These are phyloP conservation scores for Eupithecia vulgata DNA, from an alignment of 2,888 invertebrate species.

Conservation along the genomic window DNA sequence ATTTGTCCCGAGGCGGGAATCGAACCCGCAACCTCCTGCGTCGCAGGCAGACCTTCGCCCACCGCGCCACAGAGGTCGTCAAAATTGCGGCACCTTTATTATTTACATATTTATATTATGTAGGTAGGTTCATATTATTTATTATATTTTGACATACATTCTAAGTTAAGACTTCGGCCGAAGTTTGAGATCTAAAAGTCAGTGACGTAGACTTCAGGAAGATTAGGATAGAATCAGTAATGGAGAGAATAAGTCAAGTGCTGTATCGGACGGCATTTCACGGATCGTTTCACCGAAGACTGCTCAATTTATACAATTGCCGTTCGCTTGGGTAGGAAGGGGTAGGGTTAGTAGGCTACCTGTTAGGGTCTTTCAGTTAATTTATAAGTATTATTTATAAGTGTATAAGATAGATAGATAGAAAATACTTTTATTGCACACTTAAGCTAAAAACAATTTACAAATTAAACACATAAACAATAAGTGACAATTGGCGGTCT, in stretches of 20 bases:
- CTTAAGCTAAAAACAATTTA: no score
- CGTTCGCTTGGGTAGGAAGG: conserved; percentile 40
- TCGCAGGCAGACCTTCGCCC: no score
- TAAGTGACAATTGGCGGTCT: no score
- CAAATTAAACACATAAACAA: no score
- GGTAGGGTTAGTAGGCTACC: conserved; percentile 1
- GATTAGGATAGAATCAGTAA: conserved; percentile 54
- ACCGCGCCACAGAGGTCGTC: no score
- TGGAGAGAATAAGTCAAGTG: conserved; percentile 63
- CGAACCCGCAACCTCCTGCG: no score
- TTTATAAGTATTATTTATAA: no score
- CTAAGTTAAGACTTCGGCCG: neutral
- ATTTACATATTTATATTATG: no score
- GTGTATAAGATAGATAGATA: no score
- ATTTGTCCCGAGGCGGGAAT: no score
- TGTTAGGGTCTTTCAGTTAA: neutral
- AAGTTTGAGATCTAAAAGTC: neutral
- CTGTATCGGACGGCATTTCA: conserved; percentile 60
- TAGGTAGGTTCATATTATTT: neutral
- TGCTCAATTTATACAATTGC: conserved; percentile 64
- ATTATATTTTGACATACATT: neutral
- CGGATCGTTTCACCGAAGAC: conserved; percentile 58
- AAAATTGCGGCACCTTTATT: no score
- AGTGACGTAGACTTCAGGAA: neutral
- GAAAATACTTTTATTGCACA: no score